Evolutionary conservation across 1,140 invertebrate genomes (phyloP).

Genomic region (Dysdera silvatica): DNA sequence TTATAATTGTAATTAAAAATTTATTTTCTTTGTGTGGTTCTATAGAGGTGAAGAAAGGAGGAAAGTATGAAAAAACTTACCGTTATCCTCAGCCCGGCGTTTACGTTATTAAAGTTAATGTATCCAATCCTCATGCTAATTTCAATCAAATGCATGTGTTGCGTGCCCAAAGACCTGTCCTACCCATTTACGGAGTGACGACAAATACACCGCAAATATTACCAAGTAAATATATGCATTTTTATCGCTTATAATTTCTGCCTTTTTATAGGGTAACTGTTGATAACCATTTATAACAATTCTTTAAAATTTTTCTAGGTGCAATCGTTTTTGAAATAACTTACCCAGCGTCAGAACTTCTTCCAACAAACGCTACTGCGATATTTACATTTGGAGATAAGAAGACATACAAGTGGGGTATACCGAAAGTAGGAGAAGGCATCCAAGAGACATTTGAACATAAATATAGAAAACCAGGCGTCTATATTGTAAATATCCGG

Average conservation of each 20-base stretch:
- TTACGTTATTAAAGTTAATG: constrained; percentile 33
- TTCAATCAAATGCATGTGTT: constrained; percentile 28
- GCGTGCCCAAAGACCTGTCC: constrained; percentile 33
- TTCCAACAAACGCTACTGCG: constrained; percentile 36
- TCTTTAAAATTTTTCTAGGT: constrained; percentile 16
- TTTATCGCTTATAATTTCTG: neutral
- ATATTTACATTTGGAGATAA: constrained; percentile 35
- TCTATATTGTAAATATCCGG: constrained; percentile 33
- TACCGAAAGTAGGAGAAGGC: constrained; percentile 32
- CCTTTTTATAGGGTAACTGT: neutral
- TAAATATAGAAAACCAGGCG: constrained; percentile 32
- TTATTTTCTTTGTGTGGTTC: neutral
- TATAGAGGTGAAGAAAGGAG: constrained; percentile 21
- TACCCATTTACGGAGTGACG: constrained; percentile 32
- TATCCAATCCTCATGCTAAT: constrained; percentile 34
- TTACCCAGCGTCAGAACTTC: constrained; percentile 30
- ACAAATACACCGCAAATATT: constrained; percentile 33
- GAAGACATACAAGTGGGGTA: constrained; percentile 28
- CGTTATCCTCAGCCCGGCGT: constrained; percentile 34
- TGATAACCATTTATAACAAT: neutral
- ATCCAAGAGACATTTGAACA: constrained; percentile 31
- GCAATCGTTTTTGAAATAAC: constrained; percentile 28
- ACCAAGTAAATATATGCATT: constrained; percentile 25
- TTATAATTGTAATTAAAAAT: neutral
- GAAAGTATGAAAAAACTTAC: constrained; percentile 32